Conservation (phyloP, 2,888 invertebrate genomes). For the Stenchaetothrips biformis region DNA sequence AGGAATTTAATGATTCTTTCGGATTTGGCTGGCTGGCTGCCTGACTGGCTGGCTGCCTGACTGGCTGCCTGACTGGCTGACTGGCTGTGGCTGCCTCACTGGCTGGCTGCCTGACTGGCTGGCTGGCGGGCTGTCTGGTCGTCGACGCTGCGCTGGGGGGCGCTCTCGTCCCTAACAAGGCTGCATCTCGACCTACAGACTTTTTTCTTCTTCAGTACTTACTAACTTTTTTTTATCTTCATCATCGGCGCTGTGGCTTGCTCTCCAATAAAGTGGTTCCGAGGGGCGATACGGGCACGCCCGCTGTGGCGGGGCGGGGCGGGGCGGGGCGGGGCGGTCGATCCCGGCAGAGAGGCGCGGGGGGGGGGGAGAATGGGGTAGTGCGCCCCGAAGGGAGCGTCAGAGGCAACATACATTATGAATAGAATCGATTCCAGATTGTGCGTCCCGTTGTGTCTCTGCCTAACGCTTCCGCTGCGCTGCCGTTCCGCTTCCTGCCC, state of each 20-base stretch:
- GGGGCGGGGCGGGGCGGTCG: neutral
- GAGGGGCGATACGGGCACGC: neutral
- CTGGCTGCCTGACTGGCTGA: neutral
- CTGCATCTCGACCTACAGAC: no score
- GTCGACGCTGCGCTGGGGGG: neutral
- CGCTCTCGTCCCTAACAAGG: neutral
- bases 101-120: neutral
- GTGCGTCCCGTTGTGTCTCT: neutral
- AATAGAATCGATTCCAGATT: slow-evolving; percentile 9
- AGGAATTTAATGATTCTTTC: no score
- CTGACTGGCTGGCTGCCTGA: neutral
- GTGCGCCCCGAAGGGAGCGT: neutral
- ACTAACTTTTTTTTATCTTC: no score
- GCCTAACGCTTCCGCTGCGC: neutral
- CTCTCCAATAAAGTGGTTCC: slow-evolving; percentile 1
- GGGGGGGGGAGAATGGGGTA: neutral
- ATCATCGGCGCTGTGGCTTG: neutral
- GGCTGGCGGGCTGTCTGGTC: no score
- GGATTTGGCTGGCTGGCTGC: neutral
- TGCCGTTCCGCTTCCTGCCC: neutral
- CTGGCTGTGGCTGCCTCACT: neutral
- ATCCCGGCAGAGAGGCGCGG: neutral
- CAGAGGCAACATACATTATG: slow-evolving; percentile 5
- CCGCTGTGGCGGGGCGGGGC: neutral
- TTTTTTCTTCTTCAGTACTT: no score